phyloP scores from a whole-genome alignment of 2,113 vertebrate genomes.

The Cryptoleucopteryx plumbea region DNA sequence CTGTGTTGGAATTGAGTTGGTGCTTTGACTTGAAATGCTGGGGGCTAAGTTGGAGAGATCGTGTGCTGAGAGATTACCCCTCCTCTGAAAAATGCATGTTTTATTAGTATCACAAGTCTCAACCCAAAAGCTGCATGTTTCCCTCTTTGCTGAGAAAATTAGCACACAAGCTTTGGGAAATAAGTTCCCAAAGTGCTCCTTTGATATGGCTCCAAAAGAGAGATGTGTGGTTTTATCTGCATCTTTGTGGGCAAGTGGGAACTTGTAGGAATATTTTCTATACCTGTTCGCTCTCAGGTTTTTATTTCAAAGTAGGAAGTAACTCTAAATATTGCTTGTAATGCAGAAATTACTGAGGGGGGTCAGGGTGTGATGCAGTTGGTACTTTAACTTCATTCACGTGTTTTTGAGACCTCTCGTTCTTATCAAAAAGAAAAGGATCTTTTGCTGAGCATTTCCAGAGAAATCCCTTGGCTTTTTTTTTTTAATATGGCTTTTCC shows the following conservation, averaged over 20 bases:
- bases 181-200: neutral
- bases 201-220: neutral
- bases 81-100: neutral
- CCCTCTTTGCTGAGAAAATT: neutral
- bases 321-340: neutral
- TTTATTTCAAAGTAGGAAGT: neutral
- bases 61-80: neutral
- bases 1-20: neutral
- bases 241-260: neutral
- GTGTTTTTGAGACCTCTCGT: neutral
- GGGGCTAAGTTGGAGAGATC: neutral
- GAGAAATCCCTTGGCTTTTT: neutral
- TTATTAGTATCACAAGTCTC: neutral
- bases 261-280: neutral
- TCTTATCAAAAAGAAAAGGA: neutral
- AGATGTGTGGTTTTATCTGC: neutral
- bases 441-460: neutral
- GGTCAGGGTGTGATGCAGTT: neutral
- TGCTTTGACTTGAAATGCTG: neutral
- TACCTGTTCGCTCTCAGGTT: neutral
- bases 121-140: neutral
- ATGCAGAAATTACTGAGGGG: neutral
- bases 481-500: neutral
- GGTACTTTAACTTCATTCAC: neutral
- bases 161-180: neutral